A percentile compares a stretch with the other conserved stretches of the same genome.
Conservation (phyloP, 2,797 vertebrate genomes). For the Mormyrops attenuatus region DNA sequence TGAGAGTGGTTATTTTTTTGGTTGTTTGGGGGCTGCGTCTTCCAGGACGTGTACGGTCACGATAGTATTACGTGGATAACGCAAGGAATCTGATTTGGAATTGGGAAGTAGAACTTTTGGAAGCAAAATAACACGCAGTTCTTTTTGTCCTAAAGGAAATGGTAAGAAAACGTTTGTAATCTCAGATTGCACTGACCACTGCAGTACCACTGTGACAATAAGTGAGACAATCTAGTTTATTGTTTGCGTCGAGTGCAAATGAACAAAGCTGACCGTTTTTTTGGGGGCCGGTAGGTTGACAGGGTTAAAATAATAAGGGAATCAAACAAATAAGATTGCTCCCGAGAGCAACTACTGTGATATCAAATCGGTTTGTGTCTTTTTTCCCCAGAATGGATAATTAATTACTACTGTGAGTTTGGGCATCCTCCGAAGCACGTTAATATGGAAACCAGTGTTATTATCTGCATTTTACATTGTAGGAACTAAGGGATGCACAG, state of each 20-base stretch:
- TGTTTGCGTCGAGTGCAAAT: not conserved
- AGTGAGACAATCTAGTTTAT: not conserved
- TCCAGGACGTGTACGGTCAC: conserved; percentile 19
- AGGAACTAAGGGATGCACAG: not conserved
- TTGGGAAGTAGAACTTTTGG: not conserved
- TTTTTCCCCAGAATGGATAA: not conserved
- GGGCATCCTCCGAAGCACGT: not conserved
- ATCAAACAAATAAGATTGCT: not conserved
- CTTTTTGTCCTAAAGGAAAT: not conserved
- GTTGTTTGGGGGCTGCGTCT: not conserved
- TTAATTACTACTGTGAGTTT: not conserved
- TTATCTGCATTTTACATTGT: not conserved
- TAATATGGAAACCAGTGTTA: not conserved
- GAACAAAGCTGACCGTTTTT: not conserved
- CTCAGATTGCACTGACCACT: not conserved
- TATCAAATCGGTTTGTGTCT: not conserved
- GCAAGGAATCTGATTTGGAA: conserved; percentile 6
- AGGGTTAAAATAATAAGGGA: not conserved
- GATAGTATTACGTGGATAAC: conserved; percentile 13
- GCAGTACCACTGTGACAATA: not conserved
- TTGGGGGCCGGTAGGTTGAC: not conserved
- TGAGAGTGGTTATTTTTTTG: not conserved
- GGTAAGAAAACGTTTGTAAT: conserved; percentile 14
- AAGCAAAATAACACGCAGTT: not conserved
- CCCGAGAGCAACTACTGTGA: not conserved